Percentiles rank a stretch among this genome's conserved stretches.
phyloP scores from a whole-genome alignment of 2,797 vertebrate genomes.

The Acestrorhynchus altus region DNA sequence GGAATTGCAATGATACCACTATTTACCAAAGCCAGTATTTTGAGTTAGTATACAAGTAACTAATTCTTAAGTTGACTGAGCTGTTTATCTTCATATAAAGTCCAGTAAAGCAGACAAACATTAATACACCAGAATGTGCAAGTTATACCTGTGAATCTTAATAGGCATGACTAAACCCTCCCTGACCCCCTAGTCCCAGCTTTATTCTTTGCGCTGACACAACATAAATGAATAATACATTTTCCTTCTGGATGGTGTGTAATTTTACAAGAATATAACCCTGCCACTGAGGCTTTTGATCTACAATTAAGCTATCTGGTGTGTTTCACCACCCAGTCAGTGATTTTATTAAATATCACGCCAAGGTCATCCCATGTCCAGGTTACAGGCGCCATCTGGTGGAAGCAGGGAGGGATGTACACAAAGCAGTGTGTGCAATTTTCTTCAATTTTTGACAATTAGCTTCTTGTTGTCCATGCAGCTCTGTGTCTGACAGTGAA shows the following conservation, averaged over 20 bases:
- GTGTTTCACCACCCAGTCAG: not conserved
- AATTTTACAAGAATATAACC: not conserved
- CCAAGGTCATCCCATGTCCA: not conserved
- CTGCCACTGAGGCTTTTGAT: not conserved
- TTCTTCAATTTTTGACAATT: not conserved
- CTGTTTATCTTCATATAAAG: no score
- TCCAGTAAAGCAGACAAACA: not conserved
- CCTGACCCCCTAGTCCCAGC: not conserved
- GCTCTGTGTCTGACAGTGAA: not conserved
- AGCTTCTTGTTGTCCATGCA: not conserved
- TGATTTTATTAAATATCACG: not conserved
- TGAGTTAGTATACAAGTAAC: no score
- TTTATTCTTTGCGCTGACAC: not conserved
- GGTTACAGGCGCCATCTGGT: constrained; percentile 7
- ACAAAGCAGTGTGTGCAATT: not conserved
- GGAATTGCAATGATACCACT: not conserved
- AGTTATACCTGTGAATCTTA: not conserved
- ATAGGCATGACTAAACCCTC: not conserved
- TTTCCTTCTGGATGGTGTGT: not conserved
- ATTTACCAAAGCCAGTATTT: no score
- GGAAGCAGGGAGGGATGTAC: not conserved
- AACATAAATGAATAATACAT: not conserved
- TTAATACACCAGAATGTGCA: not conserved
- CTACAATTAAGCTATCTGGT: not conserved
- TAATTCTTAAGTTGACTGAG: not conserved